These are phyloP conservation scores for Spinibarbus caldwelli DNA, from an alignment of 2,797 vertebrate species.

Conservation along the genomic window DNA sequence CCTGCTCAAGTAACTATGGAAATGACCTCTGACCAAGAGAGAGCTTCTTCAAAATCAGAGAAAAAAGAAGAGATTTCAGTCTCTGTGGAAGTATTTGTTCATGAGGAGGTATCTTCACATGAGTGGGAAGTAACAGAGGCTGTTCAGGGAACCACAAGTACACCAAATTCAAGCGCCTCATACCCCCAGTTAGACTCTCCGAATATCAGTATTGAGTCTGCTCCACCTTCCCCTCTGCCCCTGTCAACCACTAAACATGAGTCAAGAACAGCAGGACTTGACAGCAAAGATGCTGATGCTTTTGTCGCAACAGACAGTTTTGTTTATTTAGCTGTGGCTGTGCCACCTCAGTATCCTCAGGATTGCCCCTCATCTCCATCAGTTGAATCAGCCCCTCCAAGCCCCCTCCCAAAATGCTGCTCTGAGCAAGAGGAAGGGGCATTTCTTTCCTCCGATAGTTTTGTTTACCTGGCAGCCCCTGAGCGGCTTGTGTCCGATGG, in stretches of 20 bases:
- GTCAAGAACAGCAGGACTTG: conserved; percentile 61
- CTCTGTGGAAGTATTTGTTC: conserved; percentile 54
- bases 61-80: conserved; percentile 54
- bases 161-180: conserved; percentile 66
- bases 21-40: conserved; percentile 60
- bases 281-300: conserved; percentile 68
- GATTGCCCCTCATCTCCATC: conserved; percentile 76
- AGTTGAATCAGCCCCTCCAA: conserved; percentile 73
- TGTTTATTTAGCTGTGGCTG: conserved; percentile 82
- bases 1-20: conserved; percentile 43
- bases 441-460: conserved; percentile 79
- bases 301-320: conserved; percentile 82
- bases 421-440: conserved; percentile 69
- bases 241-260: conserved; percentile 58
- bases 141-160: conserved; percentile 61
- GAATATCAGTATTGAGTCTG: conserved; percentile 47
- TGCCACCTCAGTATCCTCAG: conserved; percentile 67
- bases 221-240: conserved; percentile 59
- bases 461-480: conserved; percentile 85
- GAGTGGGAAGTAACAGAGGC: conserved; percentile 35
- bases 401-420: conserved; percentile 73
- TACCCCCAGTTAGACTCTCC: conserved; percentile 22
- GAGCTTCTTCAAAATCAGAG: conserved; percentile 61
- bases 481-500: conserved; percentile 72
- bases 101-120: conserved; percentile 53